Base-by-base conservation (phyloP, 30 jellyfish, hydroid and myxozoan genomes). In the Cassiopea xamachana region DNA sequence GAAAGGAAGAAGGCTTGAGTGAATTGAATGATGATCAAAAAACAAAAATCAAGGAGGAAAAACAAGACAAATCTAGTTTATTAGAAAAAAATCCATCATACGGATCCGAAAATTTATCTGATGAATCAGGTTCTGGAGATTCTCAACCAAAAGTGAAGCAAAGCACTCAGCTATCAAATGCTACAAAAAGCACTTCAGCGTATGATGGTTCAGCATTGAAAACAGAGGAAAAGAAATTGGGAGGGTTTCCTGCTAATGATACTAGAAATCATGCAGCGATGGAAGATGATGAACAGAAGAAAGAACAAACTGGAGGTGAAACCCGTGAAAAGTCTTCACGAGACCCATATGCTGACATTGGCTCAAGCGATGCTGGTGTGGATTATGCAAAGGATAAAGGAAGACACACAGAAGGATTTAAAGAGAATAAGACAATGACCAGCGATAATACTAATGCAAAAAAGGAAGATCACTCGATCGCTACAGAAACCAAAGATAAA, bases 301-400 rank as follows among this genome's bases (percentile, higher is more conserved):
- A 13, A 5, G 15, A 75, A 46, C 73, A 78, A 6, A 47, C 85
- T 17, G 48, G 48, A 13, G 72, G 49, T 18, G 73, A 78, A 13
- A 1, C 87, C 8, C 27, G 77, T 7, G 75, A 55, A 27, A 62
- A 78, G 9, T 12, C 87, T 3, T 9, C 50, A 5, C 18, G 50
- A 71, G 80, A 71, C 15, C 80, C 80, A 67, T 84, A 84, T 55
- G 92, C 92, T 5, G 92, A 84, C 50, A 84, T 84, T 13, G 92
- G 92, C 5, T 46, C 92, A 51, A 69, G 83, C 39, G 80, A 84
- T 71, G 61, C 77, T 27, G 83, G 84, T 48, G 92, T 46, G 5
- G 91, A 69, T 48, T 48, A 82, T 67, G 18, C 18, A 73, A 67
- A 82, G 73, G 87, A 51, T 15, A 14, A 78, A 27, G 4, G 51